Evolutionary conservation across 1,140 invertebrate genomes (phyloP).

Genomic region (Aphaenogaster rudis): DNA sequence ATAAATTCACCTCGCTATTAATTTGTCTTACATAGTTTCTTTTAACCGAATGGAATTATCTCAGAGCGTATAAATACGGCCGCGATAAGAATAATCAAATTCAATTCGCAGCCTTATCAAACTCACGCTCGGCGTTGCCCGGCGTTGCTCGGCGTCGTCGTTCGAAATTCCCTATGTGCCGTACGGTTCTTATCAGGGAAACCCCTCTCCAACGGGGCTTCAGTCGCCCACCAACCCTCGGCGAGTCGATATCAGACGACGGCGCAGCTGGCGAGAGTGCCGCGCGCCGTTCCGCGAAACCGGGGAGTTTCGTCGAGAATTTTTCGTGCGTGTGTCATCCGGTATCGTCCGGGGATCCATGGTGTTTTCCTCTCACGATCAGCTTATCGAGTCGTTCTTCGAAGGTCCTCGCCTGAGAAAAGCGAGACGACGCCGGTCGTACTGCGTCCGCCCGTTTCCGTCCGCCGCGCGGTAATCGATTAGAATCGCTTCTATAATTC

Average conservation of each 20-base stretch:
- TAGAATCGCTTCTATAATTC: slow-evolving; percentile 72
- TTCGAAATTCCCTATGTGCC: slow-evolving; percentile 70
- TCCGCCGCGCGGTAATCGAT: slow-evolving; percentile 72
- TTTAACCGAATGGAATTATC: background rate
- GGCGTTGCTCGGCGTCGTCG: background rate
- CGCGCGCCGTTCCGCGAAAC: background rate
- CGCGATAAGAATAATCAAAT: slow-evolving; percentile 8
- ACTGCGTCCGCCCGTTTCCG: slow-evolving; percentile 22
- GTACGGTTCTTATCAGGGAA: slow-evolving; percentile 67
- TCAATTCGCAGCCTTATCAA: background rate
- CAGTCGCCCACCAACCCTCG: slow-evolving; percentile 77
- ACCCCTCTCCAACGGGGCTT: slow-evolving; percentile 63
- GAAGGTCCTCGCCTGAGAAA: background rate
- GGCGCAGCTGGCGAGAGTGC: slow-evolving; percentile 54
- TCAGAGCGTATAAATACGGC: background rate
- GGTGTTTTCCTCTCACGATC: background rate
- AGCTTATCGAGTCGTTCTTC: background rate
- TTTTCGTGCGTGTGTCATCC: background rate
- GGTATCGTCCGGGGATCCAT: too few species aligned
- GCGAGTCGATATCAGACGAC: slow-evolving; percentile 82
- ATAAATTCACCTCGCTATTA: background rate
- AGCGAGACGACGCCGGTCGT: slow-evolving; percentile 6
- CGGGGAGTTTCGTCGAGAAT: background rate
- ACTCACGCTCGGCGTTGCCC: background rate
- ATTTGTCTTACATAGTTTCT: background rate